Evolutionary conservation across 2,113 vertebrate species (phyloP), one percentile per base, ranked within the genome.

Genomic region (Centrocercus urophasianus): DNA sequence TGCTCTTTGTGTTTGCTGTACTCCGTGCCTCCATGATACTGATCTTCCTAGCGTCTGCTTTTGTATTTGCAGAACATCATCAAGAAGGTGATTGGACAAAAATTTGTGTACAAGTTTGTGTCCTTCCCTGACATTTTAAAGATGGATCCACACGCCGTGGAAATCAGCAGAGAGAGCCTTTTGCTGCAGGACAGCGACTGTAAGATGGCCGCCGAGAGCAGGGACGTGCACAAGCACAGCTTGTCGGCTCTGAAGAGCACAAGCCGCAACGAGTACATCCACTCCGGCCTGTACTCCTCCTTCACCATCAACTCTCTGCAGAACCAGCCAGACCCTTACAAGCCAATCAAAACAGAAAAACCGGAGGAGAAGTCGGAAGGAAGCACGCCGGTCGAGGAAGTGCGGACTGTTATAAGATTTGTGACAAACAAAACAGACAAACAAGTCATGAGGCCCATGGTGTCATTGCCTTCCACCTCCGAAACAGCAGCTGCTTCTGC

Each of bases 91-190:
- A 99, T 99, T 0, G 99, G 99, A 60, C 99, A 99, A 96, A 99
- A 99, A 97, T 99, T 99, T 96, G 99, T 99, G 88, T 99, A 99
- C 96, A 99, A 99, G 97, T 99, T 99, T 90, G 99, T 99, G 90
- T 99, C 99, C 27, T 99, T 99, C 97, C 99, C 99, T 36, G 99
- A 99, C 94, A 99, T 99, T 93, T 97, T 99, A 87, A 99, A 99
- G 96, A 99, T 99, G 98, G 99, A 99, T 96, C 98, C 99, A 1
- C 99, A 99, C 74, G 91, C 98, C 0, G 98, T 99, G 95, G 99
- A 99, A 96, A 97, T 99, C 97, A 98, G 98, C 93, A 96, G 98
- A 95, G 98, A 99, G 28, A 97, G 97, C 94, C 97, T 98, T 70
- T 96, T 98, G 95, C 98, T 99, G 96, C 98, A 98, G 96, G 98